Evolutionary conservation across 2,888 invertebrate species (phyloP).

Genomic region (Leucophora obtusa): DNA sequence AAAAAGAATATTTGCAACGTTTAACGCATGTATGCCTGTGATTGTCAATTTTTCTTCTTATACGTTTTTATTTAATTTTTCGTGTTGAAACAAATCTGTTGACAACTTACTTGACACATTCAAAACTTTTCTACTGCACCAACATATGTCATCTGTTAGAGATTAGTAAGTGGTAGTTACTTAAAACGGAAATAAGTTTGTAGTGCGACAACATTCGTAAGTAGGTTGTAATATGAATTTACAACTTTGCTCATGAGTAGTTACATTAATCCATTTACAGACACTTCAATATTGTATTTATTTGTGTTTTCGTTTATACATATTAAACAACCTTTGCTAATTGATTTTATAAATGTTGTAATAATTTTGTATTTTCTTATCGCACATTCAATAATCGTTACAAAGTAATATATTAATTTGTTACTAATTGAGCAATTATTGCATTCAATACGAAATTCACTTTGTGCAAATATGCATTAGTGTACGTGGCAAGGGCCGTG

Average conservation of each 20-base stretch:
- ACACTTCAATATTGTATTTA: background rate
- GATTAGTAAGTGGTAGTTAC: background rate
- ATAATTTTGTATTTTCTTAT: conserved; percentile 23
- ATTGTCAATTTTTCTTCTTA: conserved; percentile 24
- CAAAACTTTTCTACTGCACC: conserved; percentile 25
- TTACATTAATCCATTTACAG: background rate
- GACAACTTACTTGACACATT: conserved; percentile 64
- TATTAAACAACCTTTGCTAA: background rate
- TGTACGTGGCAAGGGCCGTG: background rate
- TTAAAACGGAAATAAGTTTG: conserved; percentile 1
- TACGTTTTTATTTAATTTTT: background rate
- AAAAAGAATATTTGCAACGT: conserved; percentile 47
- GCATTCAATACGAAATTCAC: background rate
- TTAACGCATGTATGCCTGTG: conserved; percentile 44
- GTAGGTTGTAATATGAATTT: background rate
- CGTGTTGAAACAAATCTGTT: conserved; percentile 56
- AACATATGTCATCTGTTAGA: background rate
- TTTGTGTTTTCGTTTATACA: background rate
- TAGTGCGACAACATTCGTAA: background rate
- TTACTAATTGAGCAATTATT: conserved; percentile 25
- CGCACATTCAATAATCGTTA: background rate
- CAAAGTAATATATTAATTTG: conserved; percentile 42
- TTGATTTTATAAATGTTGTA: conserved; percentile 19
- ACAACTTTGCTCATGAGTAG: background rate
- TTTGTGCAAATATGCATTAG: background rate